Evolutionary conservation across 2,888 invertebrate genomes (phyloP).

Genomic region (Eupithecia subfuscata): DNA sequence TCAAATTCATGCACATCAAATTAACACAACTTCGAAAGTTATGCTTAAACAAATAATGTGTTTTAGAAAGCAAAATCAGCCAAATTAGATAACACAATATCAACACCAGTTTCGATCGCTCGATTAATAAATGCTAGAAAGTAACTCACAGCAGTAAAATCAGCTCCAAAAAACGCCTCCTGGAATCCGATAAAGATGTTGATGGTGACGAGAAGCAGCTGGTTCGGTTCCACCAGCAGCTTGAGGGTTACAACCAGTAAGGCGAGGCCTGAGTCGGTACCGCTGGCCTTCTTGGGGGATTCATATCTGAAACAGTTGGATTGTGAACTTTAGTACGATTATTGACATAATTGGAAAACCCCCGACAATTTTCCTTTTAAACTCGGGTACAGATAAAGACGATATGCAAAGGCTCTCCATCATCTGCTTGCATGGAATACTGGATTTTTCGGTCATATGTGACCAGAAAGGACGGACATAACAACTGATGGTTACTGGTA

Average conservation of each 20-base stretch:
- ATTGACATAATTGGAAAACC: too few species aligned
- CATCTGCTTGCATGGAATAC: too few species aligned
- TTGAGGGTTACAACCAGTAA: constrained; percentile 83
- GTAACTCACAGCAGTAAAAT: constrained; percentile 76
- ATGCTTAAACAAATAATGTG: too few species aligned
- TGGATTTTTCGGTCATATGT: too few species aligned
- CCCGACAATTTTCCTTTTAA: too few species aligned
- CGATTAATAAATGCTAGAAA: background rate
- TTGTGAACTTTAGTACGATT: background rate
- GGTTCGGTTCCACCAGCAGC: constrained; percentile 84
- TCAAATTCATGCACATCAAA: too few species aligned
- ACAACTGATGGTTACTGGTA: too few species aligned
- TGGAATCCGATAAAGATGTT: constrained; percentile 88
- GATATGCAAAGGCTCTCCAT: too few species aligned
- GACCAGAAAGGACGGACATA: too few species aligned
- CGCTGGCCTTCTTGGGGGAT: constrained; percentile 64
- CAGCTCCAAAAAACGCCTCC: constrained; percentile 87
- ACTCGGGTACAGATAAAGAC: too few species aligned
- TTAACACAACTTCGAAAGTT: too few species aligned
- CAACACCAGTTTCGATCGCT: too few species aligned
- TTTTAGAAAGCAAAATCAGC: background rate
- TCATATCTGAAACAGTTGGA: constrained; percentile 69
- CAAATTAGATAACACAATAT: background rate
- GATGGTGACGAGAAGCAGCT: constrained; percentile 85
- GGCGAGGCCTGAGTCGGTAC: constrained; percentile 68